Evolutionary conservation across 2,888 invertebrate genomes (phyloP), one percentile per base, ranked within the genome.

Genomic region (Rhopalosiphum nymphaeae): DNA sequence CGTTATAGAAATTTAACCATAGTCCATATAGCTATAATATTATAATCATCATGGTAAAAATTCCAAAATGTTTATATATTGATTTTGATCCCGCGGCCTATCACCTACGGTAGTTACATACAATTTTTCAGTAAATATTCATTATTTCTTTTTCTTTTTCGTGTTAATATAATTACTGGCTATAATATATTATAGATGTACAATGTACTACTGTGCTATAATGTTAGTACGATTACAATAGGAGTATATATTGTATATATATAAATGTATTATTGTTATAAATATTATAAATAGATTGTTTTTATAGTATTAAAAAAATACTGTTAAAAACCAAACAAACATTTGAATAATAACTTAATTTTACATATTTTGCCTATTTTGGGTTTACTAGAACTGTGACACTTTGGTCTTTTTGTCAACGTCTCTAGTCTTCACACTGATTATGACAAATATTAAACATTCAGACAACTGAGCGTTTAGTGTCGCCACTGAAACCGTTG

Each of bases 401-500:
- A 36, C 78, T 78, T 78, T 36, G 21, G 21, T 78, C 21, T 78
- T 36, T 36, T 78, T 36, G 36, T 78, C 78, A 78, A 78, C 78
- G 36, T 9, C 21, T n/a, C n/a, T 67, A 67, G 67, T 67, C n/a
- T 78, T 21, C 36, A 21, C 21, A 78, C 78, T 78, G 78, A 21
- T 78, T 21, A 36, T 78, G 36, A 78, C 21, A 78, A 36, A 78
- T 36, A 25, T 78, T 36, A 78, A 1, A 36, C 21, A 78, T 78
- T 78, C 78, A 78, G 13, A 36, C 36, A 36, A 78, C 9, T 36
- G 78, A 36, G 36, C 78, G 36, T 78, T 78, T 78, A 78, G 78
- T 78, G 78, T 78, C 78, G 78, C 78, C 78, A 78, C 78, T 36
- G 78, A 78, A 78, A 78, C 78, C 78, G 78, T 78, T 78, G 36